phyloP scores from a whole-genome alignment of 2,888 invertebrate species.

The Atrina japonica region DNA sequence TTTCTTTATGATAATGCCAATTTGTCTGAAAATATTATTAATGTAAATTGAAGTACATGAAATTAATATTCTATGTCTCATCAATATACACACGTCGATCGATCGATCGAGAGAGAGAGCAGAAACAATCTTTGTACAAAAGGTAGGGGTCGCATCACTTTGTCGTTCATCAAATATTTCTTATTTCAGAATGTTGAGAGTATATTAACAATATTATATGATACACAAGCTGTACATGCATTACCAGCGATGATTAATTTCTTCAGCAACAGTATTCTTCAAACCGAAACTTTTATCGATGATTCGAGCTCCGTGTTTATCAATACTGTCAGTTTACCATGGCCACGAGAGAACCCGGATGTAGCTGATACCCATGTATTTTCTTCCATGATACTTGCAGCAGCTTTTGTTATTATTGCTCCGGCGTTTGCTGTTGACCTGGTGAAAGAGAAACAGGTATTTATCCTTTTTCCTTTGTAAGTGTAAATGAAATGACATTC shows the following conservation, averaged over 20 bases:
- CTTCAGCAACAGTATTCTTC: slow-evolving; percentile 62
- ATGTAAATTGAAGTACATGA: no score
- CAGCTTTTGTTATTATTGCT: slow-evolving; percentile 90
- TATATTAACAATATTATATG: slow-evolving; percentile 79
- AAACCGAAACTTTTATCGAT: slow-evolving; percentile 29
- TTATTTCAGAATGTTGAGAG: slow-evolving; percentile 27
- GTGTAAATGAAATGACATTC: no score
- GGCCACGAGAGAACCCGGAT: slow-evolving; percentile 50
- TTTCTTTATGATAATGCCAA: no score
- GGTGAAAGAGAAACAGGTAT: slow-evolving; percentile 91
- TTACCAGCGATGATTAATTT: slow-evolving; percentile 84
- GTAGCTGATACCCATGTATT: slow-evolving; percentile 86
- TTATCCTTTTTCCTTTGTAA: no score
- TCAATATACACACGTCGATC: no score
- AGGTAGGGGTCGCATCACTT: no score
- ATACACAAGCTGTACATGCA: slow-evolving; percentile 90
- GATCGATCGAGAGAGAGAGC: no score
- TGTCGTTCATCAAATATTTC: no score
- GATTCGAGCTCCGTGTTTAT: slow-evolving; percentile 26
- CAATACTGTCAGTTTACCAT: slow-evolving; percentile 56
- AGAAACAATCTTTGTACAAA: no score
- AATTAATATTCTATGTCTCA: no score
- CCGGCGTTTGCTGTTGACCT: slow-evolving; percentile 90
- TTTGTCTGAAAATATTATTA: no score
- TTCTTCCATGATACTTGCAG: slow-evolving; percentile 89